These are phyloP conservation scores for Orientallactaga bullata DNA, from an alignment of 2,113 vertebrate genomes.

Conservation along the genomic window DNA sequence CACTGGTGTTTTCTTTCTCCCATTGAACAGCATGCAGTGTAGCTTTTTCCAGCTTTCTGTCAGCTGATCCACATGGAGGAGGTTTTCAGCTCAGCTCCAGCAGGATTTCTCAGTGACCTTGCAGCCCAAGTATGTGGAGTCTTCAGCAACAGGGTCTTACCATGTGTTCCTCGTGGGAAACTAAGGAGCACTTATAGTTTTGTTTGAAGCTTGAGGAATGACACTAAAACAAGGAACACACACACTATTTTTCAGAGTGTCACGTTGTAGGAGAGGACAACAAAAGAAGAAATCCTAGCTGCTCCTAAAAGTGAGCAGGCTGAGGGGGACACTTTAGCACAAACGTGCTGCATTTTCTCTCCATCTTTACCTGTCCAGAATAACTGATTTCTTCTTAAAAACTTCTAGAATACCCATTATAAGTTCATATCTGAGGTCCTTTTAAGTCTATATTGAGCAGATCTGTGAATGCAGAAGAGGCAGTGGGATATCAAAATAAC, in stretches of 20 bases:
- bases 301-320: not conserved
- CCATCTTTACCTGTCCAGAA: not conserved
- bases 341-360: not conserved
- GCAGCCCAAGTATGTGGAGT: too few relatives aligned
- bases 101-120: too few relatives aligned
- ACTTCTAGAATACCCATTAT: not conserved
- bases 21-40: too few relatives aligned
- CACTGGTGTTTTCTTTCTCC: too few relatives aligned
- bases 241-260: not conserved
- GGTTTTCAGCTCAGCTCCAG: too few relatives aligned
- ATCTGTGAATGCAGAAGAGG: conserved; percentile 35
- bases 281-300: conserved; percentile 13
- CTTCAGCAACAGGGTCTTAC: too few relatives aligned
- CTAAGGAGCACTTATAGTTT: not conserved
- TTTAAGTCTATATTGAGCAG: conserved; percentile 12
- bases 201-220: not conserved
- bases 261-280: not conserved
- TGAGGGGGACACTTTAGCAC: not conserved
- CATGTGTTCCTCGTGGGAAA: too few relatives aligned
- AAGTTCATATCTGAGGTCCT: not conserved
- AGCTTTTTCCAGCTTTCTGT: too few relatives aligned
- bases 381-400: not conserved
- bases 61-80: too few relatives aligned
- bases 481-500: not conserved
- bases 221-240: not conserved